Percentiles rank a stretch among this genome's conserved stretches.
phyloP scores from a whole-genome alignment of 2,113 vertebrate species.

The Xiphias gladius region DNA sequence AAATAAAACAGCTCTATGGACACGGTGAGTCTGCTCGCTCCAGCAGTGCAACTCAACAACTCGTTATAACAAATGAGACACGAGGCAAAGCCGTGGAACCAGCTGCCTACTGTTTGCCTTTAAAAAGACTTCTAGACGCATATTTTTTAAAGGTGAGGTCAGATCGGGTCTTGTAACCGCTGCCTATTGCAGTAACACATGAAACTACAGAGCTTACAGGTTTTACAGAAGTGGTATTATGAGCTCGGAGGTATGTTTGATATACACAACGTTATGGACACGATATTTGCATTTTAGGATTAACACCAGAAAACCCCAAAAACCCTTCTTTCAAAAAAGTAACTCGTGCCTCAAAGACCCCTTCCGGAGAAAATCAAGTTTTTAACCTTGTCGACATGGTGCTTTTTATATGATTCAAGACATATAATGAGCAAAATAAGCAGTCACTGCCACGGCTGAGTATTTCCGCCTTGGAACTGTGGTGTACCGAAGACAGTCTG shows the following conservation, averaged over 20 bases:
- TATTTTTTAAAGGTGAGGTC: not conserved
- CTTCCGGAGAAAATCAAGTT: too few species aligned
- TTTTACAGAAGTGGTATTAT: not conserved
- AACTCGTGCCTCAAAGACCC: too few species aligned
- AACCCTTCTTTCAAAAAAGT: too few species aligned
- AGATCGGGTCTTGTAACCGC: not conserved
- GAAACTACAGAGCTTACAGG: not conserved
- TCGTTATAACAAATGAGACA: slow-evolving; percentile 30
- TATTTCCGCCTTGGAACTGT: too few species aligned
- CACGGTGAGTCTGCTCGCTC: slow-evolving; percentile 55
- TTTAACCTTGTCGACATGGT: too few species aligned
- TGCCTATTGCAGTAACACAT: not conserved
- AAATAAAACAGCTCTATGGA: slow-evolving; percentile 78
- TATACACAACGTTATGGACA: not conserved
- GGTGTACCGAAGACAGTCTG: too few species aligned
- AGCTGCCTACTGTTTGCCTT: not conserved
- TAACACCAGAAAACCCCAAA: too few species aligned
- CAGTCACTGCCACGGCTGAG: too few species aligned
- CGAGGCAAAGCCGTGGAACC: not conserved
- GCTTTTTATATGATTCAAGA: too few species aligned
- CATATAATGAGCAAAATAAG: too few species aligned
- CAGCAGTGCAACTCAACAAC: slow-evolving; percentile 13
- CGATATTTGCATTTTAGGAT: not conserved
- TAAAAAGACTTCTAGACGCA: not conserved
- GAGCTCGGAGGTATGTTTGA: not conserved